Conservation (phyloP, 2,797 vertebrate genomes). For the Tympanoctomys barrerae region DNA sequence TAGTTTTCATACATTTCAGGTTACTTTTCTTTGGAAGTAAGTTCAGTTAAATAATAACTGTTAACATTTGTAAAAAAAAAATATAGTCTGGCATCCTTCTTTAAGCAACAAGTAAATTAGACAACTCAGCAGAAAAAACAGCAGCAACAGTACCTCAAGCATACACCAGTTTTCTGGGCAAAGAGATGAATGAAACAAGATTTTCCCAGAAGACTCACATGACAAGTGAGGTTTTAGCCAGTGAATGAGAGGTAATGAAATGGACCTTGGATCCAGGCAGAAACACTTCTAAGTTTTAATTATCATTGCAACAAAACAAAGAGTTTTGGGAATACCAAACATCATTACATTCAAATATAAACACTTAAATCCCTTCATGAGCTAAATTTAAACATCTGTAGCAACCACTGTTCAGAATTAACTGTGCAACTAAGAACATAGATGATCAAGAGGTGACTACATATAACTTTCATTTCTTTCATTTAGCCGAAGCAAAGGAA, state of each 20-base stretch:
- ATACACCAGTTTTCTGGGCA: background rate
- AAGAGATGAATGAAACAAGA: slow-evolving; percentile 27
- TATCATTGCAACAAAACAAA: slow-evolving; percentile 56
- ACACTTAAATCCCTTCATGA: slow-evolving; percentile 52
- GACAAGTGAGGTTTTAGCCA: background rate
- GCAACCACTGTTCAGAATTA: slow-evolving; percentile 44
- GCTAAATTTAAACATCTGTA: slow-evolving; percentile 53
- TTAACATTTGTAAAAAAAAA: slow-evolving; percentile 27
- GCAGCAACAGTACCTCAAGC: background rate
- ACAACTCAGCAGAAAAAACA: background rate
- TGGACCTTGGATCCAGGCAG: slow-evolving; percentile 47
- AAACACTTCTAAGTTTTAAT: slow-evolving; percentile 67
- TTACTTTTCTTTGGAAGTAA: slow-evolving; percentile 32
- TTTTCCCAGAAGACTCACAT: background rate
- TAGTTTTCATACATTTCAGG: background rate
- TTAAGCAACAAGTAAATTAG: slow-evolving; percentile 4
- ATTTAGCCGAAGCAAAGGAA: slow-evolving; percentile 15
- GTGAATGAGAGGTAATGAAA: slow-evolving; percentile 42
- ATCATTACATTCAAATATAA: slow-evolving; percentile 42
- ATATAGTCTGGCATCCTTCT: slow-evolving; percentile 8
- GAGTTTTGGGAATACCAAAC: slow-evolving; percentile 34
- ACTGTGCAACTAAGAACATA: background rate
- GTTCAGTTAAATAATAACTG: slow-evolving; percentile 49
- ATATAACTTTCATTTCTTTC: background rate
- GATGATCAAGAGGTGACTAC: slow-evolving; percentile 28